Evolutionary conservation across 2,797 vertebrate species (phyloP).

Genomic region (Centropyge bicolor): DNA sequence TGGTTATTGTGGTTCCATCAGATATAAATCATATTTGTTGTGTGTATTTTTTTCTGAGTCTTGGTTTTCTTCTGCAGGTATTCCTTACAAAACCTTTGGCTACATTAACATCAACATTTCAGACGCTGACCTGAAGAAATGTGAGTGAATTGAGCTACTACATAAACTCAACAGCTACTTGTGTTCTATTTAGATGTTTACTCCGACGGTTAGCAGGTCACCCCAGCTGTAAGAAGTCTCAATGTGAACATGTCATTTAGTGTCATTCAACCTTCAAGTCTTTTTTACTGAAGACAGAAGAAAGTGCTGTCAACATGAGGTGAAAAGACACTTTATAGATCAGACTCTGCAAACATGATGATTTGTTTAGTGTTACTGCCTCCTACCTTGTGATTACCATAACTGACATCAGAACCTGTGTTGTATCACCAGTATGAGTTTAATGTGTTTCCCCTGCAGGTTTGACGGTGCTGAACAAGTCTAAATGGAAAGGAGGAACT

Average conservation of each 20-base stretch:
- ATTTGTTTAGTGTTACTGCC: neutral
- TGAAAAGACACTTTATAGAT: neutral
- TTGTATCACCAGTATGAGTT: slow-evolving; percentile 4
- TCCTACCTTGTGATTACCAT: neutral
- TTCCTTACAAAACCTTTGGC: slow-evolving; percentile 91
- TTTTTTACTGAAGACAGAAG: neutral
- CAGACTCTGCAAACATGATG: neutral
- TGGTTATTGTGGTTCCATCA: neutral
- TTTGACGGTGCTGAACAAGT: slow-evolving; percentile 91
- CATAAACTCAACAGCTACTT: neutral
- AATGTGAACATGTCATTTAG: neutral
- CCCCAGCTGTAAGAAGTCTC: neutral
- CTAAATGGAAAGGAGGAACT: slow-evolving; percentile 95
- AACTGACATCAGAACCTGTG: neutral
- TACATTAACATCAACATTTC: slow-evolving; percentile 91
- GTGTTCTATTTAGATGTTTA: neutral
- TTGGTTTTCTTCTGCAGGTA: slow-evolving; percentile 81
- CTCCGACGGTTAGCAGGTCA: neutral
- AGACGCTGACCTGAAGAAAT: slow-evolving; percentile 89
- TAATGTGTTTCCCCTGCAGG: slow-evolving; percentile 80
- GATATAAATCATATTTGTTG: neutral
- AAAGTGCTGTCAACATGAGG: neutral
- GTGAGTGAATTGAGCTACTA: slow-evolving; percentile 80
- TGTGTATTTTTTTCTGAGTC: slow-evolving; percentile 15
- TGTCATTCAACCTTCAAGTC: neutral